A percentile compares a stretch with the other conserved stretches of the same genome.
Conservation (phyloP, 2,113 vertebrate genomes). For the Dipodomys merriami region DNA sequence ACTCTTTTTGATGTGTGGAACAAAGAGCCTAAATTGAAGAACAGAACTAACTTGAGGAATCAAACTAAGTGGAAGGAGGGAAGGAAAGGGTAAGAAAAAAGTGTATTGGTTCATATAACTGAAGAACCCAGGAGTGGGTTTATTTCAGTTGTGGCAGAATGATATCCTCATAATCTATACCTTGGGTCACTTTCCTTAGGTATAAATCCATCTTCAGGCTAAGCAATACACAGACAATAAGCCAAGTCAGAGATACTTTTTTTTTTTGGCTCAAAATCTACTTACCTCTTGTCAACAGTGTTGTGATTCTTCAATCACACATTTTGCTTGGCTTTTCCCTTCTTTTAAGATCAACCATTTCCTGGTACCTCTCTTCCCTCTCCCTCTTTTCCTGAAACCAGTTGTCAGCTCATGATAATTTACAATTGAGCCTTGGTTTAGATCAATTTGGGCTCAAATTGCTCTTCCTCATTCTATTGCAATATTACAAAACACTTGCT, state of each 20-base stretch:
- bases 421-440: neutral
- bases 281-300: neutral
- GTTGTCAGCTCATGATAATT: neutral
- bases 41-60: neutral
- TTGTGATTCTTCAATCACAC: conserved; percentile 7
- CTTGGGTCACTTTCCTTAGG: neutral
- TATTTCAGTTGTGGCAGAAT: neutral
- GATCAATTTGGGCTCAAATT: neutral
- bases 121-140: neutral
- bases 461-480: neutral
- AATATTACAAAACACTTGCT: neutral
- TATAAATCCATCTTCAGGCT: neutral
- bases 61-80: neutral
- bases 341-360: neutral
- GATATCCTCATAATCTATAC: neutral
- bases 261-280: conserved; percentile 17
- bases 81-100: neutral
- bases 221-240: conserved; percentile 24
- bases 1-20: conserved; percentile 22
- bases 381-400: neutral
- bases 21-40: neutral
- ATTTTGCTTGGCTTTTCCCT: neutral
- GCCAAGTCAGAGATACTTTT: neutral
- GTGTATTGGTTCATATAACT: neutral
- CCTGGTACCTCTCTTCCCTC: neutral